Evolutionary conservation across 2,113 vertebrate species (phyloP), one percentile per base, ranked within the genome.

Genomic region (Pachypanchax playfairii): DNA sequence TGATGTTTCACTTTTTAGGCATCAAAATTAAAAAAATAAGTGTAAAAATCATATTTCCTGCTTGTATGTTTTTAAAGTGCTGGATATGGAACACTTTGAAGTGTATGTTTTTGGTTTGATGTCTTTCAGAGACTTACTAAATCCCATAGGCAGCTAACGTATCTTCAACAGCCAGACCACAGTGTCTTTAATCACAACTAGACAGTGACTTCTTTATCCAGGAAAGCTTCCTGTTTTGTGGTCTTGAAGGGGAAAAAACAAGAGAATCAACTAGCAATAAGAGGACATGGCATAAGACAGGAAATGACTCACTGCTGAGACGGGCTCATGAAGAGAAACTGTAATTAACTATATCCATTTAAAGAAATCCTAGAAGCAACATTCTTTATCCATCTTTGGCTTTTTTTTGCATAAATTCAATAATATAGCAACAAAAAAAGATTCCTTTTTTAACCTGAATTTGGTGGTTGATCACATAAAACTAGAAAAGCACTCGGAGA

Each of bases 151-250:
- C 89, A 60, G 70, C 78, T 50, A 64, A 77, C 70, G 70, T 90
- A 90, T 91, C 89, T 92, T 80, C 46, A 85, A 84, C 75, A 55
- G 75, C 81, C 90, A 91, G 90, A 80, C 80, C 33, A 22, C 68
- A 61, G 59, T 81, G 83, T 57, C 75, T 87, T 85, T 90, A 77
- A 91, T 91, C 87, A 85, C 83, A 77, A 79, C 82, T 60, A 75
- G 82, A 82, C 82, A 79, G 74, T 66, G 68, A 71, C 79, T 80
- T 74, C 90, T 86, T 88, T 72, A 81, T 84, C 79, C 86, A 49
- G 66, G 35, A 31, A 77, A 79, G 83, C 70, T 53, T 75, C 57
- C 57, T 66, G 60, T 79, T 75, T 87, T 66, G 75, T 83, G 73
- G 67, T 84, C 84, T 69, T 50, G 39, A 36, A n/a, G 53, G 65